A percentile compares a stretch with the other conserved stretches of the same genome.
Evolutionary conservation across 2,888 invertebrate species (phyloP).

Genomic region (Neria commutata): DNA sequence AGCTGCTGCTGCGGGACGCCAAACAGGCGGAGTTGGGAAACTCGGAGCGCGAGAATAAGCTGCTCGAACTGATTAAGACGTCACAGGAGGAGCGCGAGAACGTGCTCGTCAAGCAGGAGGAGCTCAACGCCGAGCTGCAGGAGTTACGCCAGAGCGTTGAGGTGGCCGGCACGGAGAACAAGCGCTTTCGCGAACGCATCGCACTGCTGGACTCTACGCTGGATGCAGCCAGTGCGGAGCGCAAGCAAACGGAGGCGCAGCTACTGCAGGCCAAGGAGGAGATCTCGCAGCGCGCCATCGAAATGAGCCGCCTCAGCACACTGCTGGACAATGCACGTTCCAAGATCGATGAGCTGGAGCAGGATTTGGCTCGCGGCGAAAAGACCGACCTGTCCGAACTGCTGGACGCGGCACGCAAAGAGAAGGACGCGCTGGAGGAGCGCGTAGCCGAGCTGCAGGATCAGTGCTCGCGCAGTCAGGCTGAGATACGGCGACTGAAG

Average conservation of each 20-base stretch:
- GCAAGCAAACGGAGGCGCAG: conserved; percentile 76
- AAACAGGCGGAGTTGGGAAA: conserved; percentile 71
- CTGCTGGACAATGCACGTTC: conserved; percentile 83
- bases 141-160: conserved; percentile 69
- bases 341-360: conserved; percentile 77
- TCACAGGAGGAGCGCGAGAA: conserved; percentile 82
- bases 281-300: conserved; percentile 77
- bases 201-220: conserved; percentile 74
- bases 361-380: conserved; percentile 70
- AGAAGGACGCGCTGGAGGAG: conserved; percentile 76
- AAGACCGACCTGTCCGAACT: conserved; percentile 76
- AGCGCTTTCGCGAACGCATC: conserved; percentile 73
- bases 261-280: conserved; percentile 75
- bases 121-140: conserved; percentile 74
- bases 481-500: conserved; percentile 70
- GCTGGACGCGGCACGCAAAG: conserved; percentile 71
- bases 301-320: conserved; percentile 77
- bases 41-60: conserved; percentile 80
- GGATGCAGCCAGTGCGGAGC: conserved; percentile 77
- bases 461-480: conserved; percentile 71
- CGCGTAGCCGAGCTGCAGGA: conserved; percentile 73
- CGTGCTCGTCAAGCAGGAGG: conserved; percentile 77
- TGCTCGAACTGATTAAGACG: conserved; percentile 82
- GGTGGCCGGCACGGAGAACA: conserved; percentile 69
- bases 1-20: conserved; percentile 75